Evolutionary conservation across 2,888 invertebrate species (phyloP), one percentile per base, ranked within the genome.

Genomic region (Drosophila cognata): DNA sequence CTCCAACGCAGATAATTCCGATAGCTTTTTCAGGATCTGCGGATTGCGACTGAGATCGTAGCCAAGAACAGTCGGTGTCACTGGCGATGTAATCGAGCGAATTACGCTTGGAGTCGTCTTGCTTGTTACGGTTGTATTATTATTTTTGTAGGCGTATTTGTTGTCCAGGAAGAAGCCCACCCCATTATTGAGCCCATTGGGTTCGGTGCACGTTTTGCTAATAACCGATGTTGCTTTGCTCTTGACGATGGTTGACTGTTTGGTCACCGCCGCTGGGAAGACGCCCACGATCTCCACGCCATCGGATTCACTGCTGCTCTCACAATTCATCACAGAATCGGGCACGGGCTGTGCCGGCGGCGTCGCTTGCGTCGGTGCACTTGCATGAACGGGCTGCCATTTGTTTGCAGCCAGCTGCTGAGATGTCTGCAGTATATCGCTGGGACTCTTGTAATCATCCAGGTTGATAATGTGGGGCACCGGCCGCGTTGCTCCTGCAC

Each of bases 211-310:
- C 36, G 65, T 36, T 13, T 69, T 70, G 56, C 61, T 71, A 16
- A 69, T 68, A 18, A 77, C 73, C 13, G 58, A 58, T 4, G 69
- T 60, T 3, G 74, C 35, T 62, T 84, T 83, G 59, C 77, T 64
- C 36, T 76, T 76, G n/a, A 11, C 38, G 13, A n/a, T 43, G 21
- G n/a, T 64, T 57, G 59, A 13, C 25, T 51, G 57, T 64, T 69
- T 84, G 31, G 55, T 25, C 3, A 81, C 71, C 0, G 91, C 89
- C 1, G 91, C 89, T 4, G 91, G 92, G 79, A 86, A 92, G 7
- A 92, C 90, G 4, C 92, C 92, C 28, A 93, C 91, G 60, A 93
- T 91, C 80, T 93, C 93, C 5, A 93, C 93, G 35, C 92, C 91
- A 71, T 93, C 93, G 21, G 93, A 93, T 55, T 92, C 93, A 61